These are phyloP conservation scores for Campoplex capitator DNA, from an alignment of 2,888 invertebrate species.

Conservation along the genomic window DNA sequence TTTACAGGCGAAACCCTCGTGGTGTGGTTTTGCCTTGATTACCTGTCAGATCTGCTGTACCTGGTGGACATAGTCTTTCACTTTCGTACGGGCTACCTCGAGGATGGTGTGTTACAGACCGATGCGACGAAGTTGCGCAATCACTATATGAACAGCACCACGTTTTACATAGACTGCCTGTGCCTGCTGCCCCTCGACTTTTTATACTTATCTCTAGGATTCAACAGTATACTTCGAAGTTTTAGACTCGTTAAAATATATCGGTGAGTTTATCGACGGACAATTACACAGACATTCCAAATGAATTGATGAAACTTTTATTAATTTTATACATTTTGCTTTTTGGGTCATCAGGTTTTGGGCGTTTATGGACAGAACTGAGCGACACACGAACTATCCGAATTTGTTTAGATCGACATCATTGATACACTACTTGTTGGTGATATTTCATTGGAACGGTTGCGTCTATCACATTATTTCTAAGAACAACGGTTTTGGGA, in stretches of 20 bases:
- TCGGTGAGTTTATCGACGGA: conserved; percentile 85
- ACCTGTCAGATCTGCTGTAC: conserved; percentile 98
- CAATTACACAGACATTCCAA: too few species aligned
- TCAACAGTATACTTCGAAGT: conserved; percentile 97
- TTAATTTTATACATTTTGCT: neutral
- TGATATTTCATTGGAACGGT: conserved; percentile 99
- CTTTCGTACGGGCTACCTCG: conserved; percentile 98
- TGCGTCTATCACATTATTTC: conserved; percentile 98
- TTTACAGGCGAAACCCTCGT: conserved; percentile 91
- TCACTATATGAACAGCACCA: conserved; percentile 99
- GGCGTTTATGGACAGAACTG: conserved; percentile 99
- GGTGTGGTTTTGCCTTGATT: conserved; percentile 99
- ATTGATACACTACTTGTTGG: conserved; percentile 97
- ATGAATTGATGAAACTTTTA: neutral
- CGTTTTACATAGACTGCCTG: conserved; percentile 99
- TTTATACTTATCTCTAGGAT: conserved; percentile 98
- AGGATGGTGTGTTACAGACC: conserved; percentile 99
- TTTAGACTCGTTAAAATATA: conserved; percentile 99
- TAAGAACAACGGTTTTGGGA: conserved; percentile 97
- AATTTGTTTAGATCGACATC: conserved; percentile 97
- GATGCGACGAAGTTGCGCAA: conserved; percentile 96
- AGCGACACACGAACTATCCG: conserved; percentile 99
- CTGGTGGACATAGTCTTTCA: conserved; percentile 98
- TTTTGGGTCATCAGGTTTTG: conserved; percentile 88
- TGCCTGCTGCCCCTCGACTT: conserved; percentile 99